A percentile compares a stretch with the other conserved stretches of the same genome.
phyloP scores from a whole-genome alignment of 35 echinoderm and acorn worm species.

The Anneissia japonica region DNA sequence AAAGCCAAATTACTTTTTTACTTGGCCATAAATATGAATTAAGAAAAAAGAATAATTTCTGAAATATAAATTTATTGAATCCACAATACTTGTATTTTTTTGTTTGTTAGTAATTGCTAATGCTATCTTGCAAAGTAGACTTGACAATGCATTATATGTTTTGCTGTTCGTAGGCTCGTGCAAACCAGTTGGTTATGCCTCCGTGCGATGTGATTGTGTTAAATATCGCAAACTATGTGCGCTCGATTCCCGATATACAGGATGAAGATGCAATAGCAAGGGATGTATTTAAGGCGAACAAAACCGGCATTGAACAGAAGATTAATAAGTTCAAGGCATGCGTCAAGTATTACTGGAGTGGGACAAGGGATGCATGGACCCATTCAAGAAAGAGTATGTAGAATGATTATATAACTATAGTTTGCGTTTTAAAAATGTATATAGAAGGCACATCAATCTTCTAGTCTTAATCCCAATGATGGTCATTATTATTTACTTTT shows the following conservation, averaged over 20 bases:
- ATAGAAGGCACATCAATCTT: too few relatives aligned
- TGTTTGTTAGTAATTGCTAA: too few relatives aligned
- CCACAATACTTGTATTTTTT: too few relatives aligned
- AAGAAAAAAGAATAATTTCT: too few relatives aligned
- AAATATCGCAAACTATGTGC: conserved; percentile 52
- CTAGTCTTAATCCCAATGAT: too few relatives aligned
- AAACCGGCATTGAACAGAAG: conserved; percentile 65
- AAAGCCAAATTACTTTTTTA: too few relatives aligned
- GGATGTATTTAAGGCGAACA: conserved; percentile 73
- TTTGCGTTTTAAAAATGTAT: too few relatives aligned
- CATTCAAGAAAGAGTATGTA: background rate
- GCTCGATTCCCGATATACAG: conserved; percentile 60
- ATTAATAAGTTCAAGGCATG: conserved; percentile 79
- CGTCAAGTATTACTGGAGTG: conserved; percentile 86
- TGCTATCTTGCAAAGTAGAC: too few relatives aligned
- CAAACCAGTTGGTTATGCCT: conserved; percentile 76
- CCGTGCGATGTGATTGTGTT: conserved; percentile 74
- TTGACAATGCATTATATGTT: background rate
- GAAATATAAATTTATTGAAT: too few relatives aligned
- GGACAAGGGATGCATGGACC: conserved; percentile 81
- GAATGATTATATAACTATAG: too few relatives aligned
- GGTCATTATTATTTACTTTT: too few relatives aligned
- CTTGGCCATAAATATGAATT: too few relatives aligned
- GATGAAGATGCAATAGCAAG: conserved; percentile 81
- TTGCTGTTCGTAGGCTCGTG: conserved; percentile 24